phyloP scores from a whole-genome alignment of 1,140 invertebrate species.

The Tetraneura akinire region DNA sequence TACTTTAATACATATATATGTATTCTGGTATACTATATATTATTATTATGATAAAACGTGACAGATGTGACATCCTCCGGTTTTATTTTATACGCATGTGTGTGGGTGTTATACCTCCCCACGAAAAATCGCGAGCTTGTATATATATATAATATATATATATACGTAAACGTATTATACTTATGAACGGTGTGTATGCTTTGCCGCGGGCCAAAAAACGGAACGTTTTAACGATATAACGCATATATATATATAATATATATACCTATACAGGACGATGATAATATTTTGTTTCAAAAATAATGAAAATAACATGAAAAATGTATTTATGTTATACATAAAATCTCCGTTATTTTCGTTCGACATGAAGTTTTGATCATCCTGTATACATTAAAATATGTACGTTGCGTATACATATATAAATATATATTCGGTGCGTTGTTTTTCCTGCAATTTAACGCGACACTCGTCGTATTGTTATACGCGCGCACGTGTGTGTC shows the following conservation, averaged over 20 bases:
- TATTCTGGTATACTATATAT: background rate
- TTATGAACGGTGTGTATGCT: background rate
- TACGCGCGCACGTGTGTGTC: background rate
- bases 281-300: no score
- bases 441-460: slow-evolving; percentile 38
- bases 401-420: background rate
- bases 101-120: background rate
- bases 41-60: slow-evolving; percentile 11
- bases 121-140: background rate
- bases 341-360: no score
- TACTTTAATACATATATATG: no score
- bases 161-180: no score
- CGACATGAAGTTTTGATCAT: no score
- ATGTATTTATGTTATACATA: no score
- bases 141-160: background rate
- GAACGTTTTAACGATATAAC: background rate
- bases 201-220: slow-evolving; percentile 27
- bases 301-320: no score
- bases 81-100: background rate
- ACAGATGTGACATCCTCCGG: slow-evolving; percentile 19
- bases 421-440: slow-evolving; percentile 12
- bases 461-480: background rate
- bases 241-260: no score
- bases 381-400: background rate
- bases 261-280: no score